Evolutionary conservation across 2,888 invertebrate genomes (phyloP).

Genomic region (Cantharis flavilabris): DNA sequence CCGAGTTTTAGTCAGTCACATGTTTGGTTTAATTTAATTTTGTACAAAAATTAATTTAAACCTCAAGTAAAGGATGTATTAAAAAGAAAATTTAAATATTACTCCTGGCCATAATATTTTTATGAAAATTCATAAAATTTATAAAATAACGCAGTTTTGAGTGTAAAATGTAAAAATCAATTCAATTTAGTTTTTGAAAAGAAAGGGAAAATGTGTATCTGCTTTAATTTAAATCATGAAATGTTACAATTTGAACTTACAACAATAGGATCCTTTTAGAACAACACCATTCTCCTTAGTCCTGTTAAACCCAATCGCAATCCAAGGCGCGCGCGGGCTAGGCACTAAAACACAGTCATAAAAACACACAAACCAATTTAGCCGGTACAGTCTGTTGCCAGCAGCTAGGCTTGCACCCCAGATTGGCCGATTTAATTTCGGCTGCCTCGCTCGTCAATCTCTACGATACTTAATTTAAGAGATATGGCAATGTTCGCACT

Average conservation of each 20-base stretch:
- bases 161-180: not conserved
- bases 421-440: constrained; percentile 54
- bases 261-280: constrained; percentile 34
- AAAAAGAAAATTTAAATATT: not conserved
- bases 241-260: not conserved
- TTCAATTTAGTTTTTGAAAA: not conserved
- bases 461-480: constrained; percentile 49
- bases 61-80: not conserved
- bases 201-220: not conserved
- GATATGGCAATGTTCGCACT: constrained; percentile 50
- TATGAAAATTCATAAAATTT: not conserved
- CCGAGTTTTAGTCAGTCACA: not conserved
- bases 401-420: constrained; percentile 38
- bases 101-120: not conserved
- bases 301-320: constrained; percentile 56
- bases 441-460: constrained; percentile 52
- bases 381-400: constrained; percentile 55
- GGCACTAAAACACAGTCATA: constrained; percentile 58
- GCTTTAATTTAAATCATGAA: not conserved
- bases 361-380: constrained; percentile 60
- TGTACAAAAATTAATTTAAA: not conserved
- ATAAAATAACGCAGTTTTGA: not conserved
- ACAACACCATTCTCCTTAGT: constrained; percentile 50
- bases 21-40: not conserved
- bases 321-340: constrained; percentile 55